Evolutionary conservation across 2,113 vertebrate species (phyloP), one percentile per base, ranked within the genome.

Genomic region (Camelus bactrianus): DNA sequence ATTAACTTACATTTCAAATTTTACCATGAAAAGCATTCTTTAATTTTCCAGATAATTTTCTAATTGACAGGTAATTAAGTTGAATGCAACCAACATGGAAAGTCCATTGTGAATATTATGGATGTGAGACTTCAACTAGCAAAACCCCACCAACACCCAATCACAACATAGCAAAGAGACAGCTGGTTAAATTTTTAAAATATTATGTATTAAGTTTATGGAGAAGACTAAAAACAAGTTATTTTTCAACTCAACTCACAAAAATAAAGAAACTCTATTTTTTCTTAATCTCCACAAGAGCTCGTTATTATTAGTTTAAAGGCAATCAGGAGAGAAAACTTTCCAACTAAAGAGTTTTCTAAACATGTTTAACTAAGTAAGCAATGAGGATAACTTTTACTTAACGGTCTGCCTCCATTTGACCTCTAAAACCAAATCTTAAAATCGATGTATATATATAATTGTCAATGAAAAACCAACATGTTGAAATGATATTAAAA

Each of bases 311-410:
- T 46, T 91, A 72, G 24, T n/a, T 65, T 54, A 65, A 75, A 82
- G 26, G 26, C n/a, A 75, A 75, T 14, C 20, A 8, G n/a, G 54
- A 83, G 6, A 83, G 32, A 91, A 86, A 84, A 86, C 20, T 64
- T 19, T 89, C 48, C n/a, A 83, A 35, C 35, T 35, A 35, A 50
- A 52, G 8, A 85, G 4, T 69, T 72, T 48, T 72, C 32, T 86
- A 95, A n/a, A 87, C 58, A 1, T 92, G 5, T 92, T 89, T 80
- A 72, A 84, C 26, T 93, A 32, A 73, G 48, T 28, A 69, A 96
- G 7, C 6, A 87, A 70, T 38, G 11, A 81, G 7, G 5, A 35
- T 9, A 67, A 73, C 8, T 72, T 91, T 84, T 20, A 32, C 8
- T 17, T 56, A 65, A 28, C 9, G 2, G 3, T 60, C 42, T 95